A percentile compares a stretch with the other conserved stretches of the same genome.
These are phyloP conservation scores for Ophioninae sp. DNA, from an alignment of 2,888 invertebrate species.

Conservation along the genomic window DNA sequence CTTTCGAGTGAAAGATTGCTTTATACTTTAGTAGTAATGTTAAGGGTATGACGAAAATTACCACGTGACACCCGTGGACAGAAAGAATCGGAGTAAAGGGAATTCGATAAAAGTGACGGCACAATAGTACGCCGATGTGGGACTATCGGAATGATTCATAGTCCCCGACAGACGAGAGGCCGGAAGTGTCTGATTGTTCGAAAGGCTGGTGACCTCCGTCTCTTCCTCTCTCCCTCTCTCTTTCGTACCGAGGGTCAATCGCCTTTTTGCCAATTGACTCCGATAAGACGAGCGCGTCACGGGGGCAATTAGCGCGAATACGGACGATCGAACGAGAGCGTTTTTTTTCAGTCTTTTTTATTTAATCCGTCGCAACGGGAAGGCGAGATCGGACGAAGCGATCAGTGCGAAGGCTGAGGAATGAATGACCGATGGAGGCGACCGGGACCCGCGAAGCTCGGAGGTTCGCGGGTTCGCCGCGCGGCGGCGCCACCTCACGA, in stretches of 20 bases:
- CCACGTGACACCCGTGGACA: too few relatives aligned
- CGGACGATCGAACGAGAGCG: too few relatives aligned
- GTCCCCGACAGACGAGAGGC: constrained; percentile 72
- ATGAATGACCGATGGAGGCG: too few relatives aligned
- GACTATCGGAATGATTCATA: constrained; percentile 78
- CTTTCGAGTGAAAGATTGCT: too few relatives aligned
- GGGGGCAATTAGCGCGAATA: constrained; percentile 35
- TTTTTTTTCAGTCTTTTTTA: neutral
- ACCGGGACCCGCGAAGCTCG: too few relatives aligned
- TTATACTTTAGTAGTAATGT: too few relatives aligned
- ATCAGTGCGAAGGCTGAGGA: neutral
- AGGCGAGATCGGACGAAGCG: neutral
- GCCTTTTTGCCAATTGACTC: constrained; percentile 76
- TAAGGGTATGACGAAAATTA: too few relatives aligned
- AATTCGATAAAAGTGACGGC: neutral
- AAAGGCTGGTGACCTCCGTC: constrained; percentile 77
- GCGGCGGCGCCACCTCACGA: constrained; percentile 53
- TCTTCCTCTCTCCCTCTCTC: constrained; percentile 29
- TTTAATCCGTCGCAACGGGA: neutral
- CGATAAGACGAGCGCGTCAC: constrained; percentile 36
- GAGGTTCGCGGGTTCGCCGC: too few relatives aligned
- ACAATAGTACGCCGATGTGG: constrained; percentile 2
- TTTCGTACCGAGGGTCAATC: constrained; percentile 72
- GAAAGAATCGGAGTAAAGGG: neutral
- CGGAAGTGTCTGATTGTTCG: constrained; percentile 79